Evolutionary conservation across 2,113 vertebrate genomes (phyloP), one percentile per base, ranked within the genome.

Genomic region (Leptodactylus fuscus): DNA sequence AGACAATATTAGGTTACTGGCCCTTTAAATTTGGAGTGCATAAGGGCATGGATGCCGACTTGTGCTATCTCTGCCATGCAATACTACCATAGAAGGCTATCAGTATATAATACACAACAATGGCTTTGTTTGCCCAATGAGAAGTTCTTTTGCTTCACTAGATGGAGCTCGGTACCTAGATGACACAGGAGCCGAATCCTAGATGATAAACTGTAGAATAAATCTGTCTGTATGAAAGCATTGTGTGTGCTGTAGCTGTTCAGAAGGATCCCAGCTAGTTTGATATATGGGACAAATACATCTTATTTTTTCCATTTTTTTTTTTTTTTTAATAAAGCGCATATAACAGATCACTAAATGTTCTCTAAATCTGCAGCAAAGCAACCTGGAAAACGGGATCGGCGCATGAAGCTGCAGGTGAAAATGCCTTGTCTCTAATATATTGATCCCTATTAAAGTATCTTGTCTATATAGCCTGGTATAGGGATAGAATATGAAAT

Each of bases 81-180:
- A 22, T 8, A 22, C n/a, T 13, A 55, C 20, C 5, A 55, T 51
- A 18, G 48, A 51, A 2, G 3, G 2, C 48, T 18, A 51, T 55
- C 1, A n/a, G 58, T 62, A 4, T 34, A 34, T 34, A 67, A 32
- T 18, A 67, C 16, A 29, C 60, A 29, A 18, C 27, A 29, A 65
- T 29, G 60, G 29, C 24, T 60, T 27, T 60, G 58, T 44, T 44
- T 9, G 41, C 41, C 15, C 29, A 67, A 34, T 67, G 27, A 67
- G 15, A 34, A 67, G 20, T 55, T 24, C 1, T 38, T 38, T 24
- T 48, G 58, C 5, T n/a, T 44, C 80, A 81, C 80, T 81, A 81
- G 80, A 81, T 81, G 80, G 80, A 16, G 60, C 60, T 81, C 41
- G 44, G 48, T 20, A 49, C 67, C 80, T 69, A n/a, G 29, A 55